phyloP scores from a whole-genome alignment of 2,797 vertebrate genomes.

The Huso huso region DNA sequence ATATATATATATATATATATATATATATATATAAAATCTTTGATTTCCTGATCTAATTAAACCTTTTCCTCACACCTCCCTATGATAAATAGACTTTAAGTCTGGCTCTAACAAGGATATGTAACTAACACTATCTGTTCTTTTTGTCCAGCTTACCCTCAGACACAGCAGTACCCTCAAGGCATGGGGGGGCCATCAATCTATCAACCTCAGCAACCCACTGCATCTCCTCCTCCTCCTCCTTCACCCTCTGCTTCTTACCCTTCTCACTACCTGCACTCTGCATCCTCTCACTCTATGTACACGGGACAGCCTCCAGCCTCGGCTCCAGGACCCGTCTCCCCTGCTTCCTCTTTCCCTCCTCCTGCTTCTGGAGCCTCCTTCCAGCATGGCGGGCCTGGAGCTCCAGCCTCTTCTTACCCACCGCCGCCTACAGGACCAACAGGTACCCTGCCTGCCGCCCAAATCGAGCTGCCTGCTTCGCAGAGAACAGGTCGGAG shows the following conservation, averaged over 20 bases:
- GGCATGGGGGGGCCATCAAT: conserved; percentile 70
- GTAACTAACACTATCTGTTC: conserved; percentile 42
- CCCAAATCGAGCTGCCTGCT: conserved; percentile 60
- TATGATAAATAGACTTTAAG: no score
- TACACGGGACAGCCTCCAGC: conserved; percentile 53
- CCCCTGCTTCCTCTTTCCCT: conserved; percentile 47
- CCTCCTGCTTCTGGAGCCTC: conserved; percentile 63
- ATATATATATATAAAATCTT: no score
- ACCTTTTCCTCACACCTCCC: no score
- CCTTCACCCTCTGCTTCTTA: conserved; percentile 58
- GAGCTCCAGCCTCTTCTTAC: conserved; percentile 77
- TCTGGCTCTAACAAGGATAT: conserved; percentile 19
- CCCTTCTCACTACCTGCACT: conserved; percentile 59
- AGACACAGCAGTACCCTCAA: conserved; percentile 72
- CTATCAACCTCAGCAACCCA: conserved; percentile 77
- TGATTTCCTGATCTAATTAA: no score
- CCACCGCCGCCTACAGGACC: conserved; percentile 66
- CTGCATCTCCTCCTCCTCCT: conserved; percentile 41
- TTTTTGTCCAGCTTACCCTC: conserved; percentile 66
- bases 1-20: no score
- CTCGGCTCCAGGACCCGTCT: conserved; percentile 43
- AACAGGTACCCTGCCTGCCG: conserved; percentile 84
- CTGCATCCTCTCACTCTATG: conserved; percentile 45
- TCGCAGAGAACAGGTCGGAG: conserved; percentile 81
- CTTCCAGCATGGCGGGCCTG: conserved; percentile 90